A percentile compares a stretch with the other conserved stretches of the same genome.
phyloP scores from a whole-genome alignment of 2,113 vertebrate genomes.

The Pongo abelii region DNA sequence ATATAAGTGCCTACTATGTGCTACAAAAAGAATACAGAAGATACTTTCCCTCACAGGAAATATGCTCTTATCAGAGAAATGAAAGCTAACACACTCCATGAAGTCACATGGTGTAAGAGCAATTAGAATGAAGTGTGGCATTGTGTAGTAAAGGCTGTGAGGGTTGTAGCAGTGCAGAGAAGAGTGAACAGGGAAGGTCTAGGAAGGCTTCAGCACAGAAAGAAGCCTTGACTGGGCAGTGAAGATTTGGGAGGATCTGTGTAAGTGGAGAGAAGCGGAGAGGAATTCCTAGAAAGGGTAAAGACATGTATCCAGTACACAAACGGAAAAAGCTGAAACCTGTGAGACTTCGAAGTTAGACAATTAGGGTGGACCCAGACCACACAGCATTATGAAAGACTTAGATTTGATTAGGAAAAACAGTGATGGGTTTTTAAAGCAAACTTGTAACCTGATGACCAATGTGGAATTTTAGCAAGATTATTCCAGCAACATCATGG shows the following conservation, averaged over 20 bases:
- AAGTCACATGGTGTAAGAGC: neutral
- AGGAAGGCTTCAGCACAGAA: neutral
- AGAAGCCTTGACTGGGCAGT: neutral
- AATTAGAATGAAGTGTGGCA: neutral
- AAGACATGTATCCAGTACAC: neutral
- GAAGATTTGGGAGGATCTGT: neutral
- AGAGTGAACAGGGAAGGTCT: neutral
- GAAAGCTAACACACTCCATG: neutral
- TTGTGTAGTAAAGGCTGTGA: neutral
- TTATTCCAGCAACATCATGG: neutral
- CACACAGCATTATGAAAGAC: neutral
- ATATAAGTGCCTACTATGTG: neutral
- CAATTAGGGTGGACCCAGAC: neutral
- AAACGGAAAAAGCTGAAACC: neutral
- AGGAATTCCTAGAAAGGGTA: neutral
- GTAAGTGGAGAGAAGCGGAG: neutral
- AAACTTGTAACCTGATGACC: neutral
- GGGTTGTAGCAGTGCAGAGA: neutral
- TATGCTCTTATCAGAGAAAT: neutral
- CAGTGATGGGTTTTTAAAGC: neutral
- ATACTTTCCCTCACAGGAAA: neutral
- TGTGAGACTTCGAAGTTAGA: neutral
- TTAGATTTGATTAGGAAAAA: neutral
- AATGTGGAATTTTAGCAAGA: neutral
- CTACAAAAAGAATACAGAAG: neutral